Conservation (phyloP, 2,888 invertebrate genomes). For the Lydus trimaculatus region DNA sequence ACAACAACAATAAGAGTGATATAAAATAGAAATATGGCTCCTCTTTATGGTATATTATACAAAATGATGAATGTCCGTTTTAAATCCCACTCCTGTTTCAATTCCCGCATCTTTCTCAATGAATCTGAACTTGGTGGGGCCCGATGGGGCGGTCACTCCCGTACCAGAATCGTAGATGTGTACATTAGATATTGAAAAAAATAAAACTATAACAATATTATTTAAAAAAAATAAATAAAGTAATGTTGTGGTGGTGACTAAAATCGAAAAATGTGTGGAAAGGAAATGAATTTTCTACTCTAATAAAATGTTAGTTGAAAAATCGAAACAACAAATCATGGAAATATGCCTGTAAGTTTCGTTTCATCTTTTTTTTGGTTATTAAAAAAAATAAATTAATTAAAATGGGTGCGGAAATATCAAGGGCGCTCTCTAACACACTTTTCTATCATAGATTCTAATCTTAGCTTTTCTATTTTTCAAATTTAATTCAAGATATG, state of each 20-base stretch:
- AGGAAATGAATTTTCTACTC: background rate
- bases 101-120: conserved; percentile 15
- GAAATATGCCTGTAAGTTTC: conserved; percentile 54
- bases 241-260: background rate
- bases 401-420: background rate
- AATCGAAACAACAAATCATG: conserved; percentile 42
- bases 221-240: background rate
- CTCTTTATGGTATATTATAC: background rate
- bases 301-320: background rate
- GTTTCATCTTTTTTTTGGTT: background rate
- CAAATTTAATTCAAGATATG: background rate
- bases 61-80: conserved; percentile 13
- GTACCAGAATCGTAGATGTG: background rate
- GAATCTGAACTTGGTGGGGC: conserved; percentile 12
- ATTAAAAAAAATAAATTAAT: background rate
- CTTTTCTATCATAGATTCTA: background rate
- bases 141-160: conserved; percentile 14
- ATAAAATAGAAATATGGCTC: background rate
- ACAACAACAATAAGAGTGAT: background rate
- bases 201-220: background rate
- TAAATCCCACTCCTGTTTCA: conserved; percentile 8
- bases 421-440: background rate
- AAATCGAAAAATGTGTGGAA: background rate
- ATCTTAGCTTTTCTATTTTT: background rate
- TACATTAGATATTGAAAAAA: background rate